Conservation (phyloP, 1,140 invertebrate species). For the Battus philenor region DNA sequence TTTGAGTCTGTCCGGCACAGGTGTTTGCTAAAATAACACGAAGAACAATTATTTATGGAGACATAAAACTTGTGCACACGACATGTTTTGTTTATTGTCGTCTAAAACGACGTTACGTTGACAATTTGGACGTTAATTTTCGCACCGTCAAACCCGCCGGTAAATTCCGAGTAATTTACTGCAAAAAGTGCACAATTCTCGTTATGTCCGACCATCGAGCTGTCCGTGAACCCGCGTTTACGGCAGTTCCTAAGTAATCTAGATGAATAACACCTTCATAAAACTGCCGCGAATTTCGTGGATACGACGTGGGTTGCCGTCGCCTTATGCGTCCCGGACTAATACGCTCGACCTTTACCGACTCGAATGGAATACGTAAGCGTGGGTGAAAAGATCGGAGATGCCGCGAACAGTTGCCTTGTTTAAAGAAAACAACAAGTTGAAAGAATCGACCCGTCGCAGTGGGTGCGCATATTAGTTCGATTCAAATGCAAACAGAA, state of each 20-base stretch:
- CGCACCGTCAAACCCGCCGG: slow-evolving; percentile 33
- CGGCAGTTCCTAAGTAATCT: slow-evolving; percentile 48
- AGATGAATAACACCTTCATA: slow-evolving; percentile 55
- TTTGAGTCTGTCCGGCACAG: background rate
- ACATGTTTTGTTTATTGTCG: slow-evolving; percentile 39
- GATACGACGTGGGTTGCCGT: slow-evolving; percentile 41
- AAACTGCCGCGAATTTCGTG: slow-evolving; percentile 44
- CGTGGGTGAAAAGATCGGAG: slow-evolving; percentile 51
- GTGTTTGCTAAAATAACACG: slow-evolving; percentile 8
- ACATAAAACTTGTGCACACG: slow-evolving; percentile 37
- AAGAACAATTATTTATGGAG: slow-evolving; percentile 36
- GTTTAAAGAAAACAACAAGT: slow-evolving; percentile 32
- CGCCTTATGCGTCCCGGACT: slow-evolving; percentile 39
- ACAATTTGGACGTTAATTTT: slow-evolving; percentile 46
- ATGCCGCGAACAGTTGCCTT: slow-evolving; percentile 21
- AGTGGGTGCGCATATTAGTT: slow-evolving; percentile 38
- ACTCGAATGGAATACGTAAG: slow-evolving; percentile 43
- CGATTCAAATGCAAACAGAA: slow-evolving; percentile 48
- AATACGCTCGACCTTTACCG: slow-evolving; percentile 42
- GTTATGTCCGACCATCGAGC: slow-evolving; percentile 36
- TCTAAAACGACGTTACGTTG: slow-evolving; percentile 31
- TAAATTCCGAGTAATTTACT: slow-evolving; percentile 49
- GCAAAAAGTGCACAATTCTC: slow-evolving; percentile 65
- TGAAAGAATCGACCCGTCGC: slow-evolving; percentile 28
- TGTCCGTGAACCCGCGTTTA: slow-evolving; percentile 56